phyloP scores from a whole-genome alignment of 2,113 vertebrate genomes.

The Nettapus auritus region DNA sequence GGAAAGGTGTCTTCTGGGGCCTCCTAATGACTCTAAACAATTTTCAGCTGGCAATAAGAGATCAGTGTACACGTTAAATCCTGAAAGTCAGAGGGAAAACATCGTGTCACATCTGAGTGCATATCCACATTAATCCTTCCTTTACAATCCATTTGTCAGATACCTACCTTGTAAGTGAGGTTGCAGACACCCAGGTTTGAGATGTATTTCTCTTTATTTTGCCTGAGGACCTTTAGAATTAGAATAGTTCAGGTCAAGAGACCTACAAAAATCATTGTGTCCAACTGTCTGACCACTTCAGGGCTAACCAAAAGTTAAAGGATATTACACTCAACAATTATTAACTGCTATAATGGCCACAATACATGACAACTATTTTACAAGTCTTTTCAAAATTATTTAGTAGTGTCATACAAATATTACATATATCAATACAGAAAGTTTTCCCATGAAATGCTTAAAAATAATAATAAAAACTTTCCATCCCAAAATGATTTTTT shows the following conservation, averaged over 20 bases:
- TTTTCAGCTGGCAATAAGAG: background rate
- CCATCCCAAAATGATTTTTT: background rate
- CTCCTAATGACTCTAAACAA: no score
- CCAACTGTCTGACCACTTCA: background rate
- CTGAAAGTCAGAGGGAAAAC: background rate
- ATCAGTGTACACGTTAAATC: fast-evolving
- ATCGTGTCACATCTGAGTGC: background rate
- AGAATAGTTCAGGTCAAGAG: background rate
- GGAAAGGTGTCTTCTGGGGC: background rate
- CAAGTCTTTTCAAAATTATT: background rate
- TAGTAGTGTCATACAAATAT: background rate
- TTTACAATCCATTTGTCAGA: background rate
- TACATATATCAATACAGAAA: background rate
- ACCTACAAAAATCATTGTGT: background rate
- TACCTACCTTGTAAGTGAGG: background rate
- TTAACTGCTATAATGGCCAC: background rate
- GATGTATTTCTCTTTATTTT: background rate
- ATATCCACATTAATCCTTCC: background rate
- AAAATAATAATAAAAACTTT: background rate
- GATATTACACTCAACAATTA: background rate
- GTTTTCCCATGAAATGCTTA: background rate
- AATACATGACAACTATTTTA: background rate
- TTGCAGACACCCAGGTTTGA: background rate
- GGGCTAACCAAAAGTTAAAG: background rate
- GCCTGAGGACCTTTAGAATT: background rate